These are phyloP conservation scores for Elgaria multicarinata DNA, from an alignment of 2,113 vertebrate genomes.

Conservation along the genomic window DNA sequence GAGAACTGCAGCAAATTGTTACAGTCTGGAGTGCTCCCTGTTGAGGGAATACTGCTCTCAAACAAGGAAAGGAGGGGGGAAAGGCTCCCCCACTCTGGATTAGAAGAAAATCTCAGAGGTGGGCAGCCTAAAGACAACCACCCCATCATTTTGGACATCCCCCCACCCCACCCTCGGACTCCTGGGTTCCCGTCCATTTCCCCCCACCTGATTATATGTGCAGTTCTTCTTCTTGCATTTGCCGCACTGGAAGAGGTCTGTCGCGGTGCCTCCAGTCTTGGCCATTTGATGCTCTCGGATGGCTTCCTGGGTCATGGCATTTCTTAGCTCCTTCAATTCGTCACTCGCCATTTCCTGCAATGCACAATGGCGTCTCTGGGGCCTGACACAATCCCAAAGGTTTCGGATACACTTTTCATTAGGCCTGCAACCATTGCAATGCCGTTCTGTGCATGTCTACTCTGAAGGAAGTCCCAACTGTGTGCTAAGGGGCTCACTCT, in stretches of 20 bases:
- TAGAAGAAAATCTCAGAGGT: neutral
- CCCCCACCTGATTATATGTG: constrained; percentile 89
- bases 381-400: neutral
- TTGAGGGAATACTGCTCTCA: too few relatives aligned
- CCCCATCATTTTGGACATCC: neutral
- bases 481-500: neutral
- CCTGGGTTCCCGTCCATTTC: neutral
- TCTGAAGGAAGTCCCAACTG: neutral
- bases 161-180: neutral
- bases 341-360: constrained; percentile 97
- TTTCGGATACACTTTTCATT: too few relatives aligned
- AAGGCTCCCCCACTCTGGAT: too few relatives aligned
- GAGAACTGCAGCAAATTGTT: too few relatives aligned
- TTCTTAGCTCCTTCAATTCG: constrained; percentile 92
- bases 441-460: neutral
- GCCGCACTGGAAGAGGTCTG: constrained; percentile 93
- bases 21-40: too few relatives aligned
- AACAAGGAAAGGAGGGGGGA: too few relatives aligned
- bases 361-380: rapidly evolving
- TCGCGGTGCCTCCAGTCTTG: constrained; percentile 92
- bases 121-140: neutral
- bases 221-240: constrained; percentile 98
- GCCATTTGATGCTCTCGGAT: constrained; percentile 99
- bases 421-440: neutral
- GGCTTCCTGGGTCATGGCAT: constrained; percentile 93